Percentiles rank a stretch among this genome's conserved stretches.
Evolutionary conservation across 2,888 invertebrate species (phyloP).

Genomic region (Branchellion lobata): DNA sequence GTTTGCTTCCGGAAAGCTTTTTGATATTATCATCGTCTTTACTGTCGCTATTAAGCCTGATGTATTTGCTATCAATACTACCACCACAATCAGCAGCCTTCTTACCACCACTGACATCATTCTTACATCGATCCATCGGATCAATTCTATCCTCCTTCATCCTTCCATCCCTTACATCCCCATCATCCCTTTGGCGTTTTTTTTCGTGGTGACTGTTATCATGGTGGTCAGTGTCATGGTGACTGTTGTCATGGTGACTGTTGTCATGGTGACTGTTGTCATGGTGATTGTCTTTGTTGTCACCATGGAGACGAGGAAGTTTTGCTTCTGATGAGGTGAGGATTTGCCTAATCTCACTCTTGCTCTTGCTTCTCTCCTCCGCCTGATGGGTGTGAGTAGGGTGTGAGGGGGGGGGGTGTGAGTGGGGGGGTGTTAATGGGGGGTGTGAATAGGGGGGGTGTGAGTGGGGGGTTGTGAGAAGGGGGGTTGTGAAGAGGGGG

Average conservation of each 20-base stretch:
- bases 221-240: too few species aligned
- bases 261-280: too few species aligned
- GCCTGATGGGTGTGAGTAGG: not conserved
- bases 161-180: conserved; percentile 49
- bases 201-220: conserved; percentile 53
- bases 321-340: conserved; percentile 48
- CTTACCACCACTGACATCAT: not conserved
- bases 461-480: too few species aligned
- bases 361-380: conserved; percentile 37
- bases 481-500: too few species aligned
- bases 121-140: too few species aligned
- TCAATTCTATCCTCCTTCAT: too few species aligned
- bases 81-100: not conserved
- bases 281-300: conserved; percentile 48
- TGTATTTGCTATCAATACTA: not conserved
- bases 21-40: too few species aligned
- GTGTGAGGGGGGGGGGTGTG: not conserved
- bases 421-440: too few species aligned
- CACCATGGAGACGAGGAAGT: conserved; percentile 45
- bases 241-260: too few species aligned
- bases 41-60: not conserved
- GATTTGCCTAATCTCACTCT: conserved; percentile 25
- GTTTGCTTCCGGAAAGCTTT: too few species aligned
- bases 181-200: conserved; percentile 17
- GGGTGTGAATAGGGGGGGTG: too few species aligned